These are phyloP conservation scores for Antitype chi DNA, from an alignment of 2,888 invertebrate genomes.

Conservation along the genomic window DNA sequence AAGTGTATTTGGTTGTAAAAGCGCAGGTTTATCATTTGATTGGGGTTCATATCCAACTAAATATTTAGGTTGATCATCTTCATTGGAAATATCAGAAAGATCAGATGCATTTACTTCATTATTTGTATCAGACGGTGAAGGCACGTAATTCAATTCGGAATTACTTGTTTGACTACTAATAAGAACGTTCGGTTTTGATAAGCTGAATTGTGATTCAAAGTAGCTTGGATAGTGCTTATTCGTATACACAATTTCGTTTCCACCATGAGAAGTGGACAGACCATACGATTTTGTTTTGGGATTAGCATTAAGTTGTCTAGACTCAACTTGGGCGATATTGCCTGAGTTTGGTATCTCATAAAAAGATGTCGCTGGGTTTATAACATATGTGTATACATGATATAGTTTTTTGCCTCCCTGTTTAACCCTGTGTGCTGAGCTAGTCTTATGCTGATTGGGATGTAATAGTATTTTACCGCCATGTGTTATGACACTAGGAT, in stretches of 20 bases:
- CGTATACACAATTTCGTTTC: neutral
- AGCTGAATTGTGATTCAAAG: conserved; percentile 1
- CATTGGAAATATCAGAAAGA: neutral
- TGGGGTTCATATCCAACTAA: neutral
- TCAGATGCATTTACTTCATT: neutral
- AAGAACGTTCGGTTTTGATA: neutral
- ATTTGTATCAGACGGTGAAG: neutral
- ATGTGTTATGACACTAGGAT: neutral
- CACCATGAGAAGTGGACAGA: neutral
- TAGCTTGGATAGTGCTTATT: neutral
- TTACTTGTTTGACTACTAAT: neutral
- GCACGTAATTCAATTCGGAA: neutral
- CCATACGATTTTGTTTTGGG: neutral
- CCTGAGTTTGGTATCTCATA: neutral
- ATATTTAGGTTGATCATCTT: neutral
- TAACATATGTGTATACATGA: conserved; percentile 31
- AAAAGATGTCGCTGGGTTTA: conserved; percentile 21
- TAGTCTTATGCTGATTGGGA: neutral
- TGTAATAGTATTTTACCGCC: neutral
- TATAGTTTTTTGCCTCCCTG: conserved; percentile 8
- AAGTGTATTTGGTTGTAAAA: neutral
- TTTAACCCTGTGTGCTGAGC: neutral
- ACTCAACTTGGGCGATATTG: neutral
- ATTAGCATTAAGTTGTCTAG: conserved; percentile 2
- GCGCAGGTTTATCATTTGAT: neutral